phyloP scores from a whole-genome alignment of 1,140 invertebrate species.

The Camponotus floridanus region DNA sequence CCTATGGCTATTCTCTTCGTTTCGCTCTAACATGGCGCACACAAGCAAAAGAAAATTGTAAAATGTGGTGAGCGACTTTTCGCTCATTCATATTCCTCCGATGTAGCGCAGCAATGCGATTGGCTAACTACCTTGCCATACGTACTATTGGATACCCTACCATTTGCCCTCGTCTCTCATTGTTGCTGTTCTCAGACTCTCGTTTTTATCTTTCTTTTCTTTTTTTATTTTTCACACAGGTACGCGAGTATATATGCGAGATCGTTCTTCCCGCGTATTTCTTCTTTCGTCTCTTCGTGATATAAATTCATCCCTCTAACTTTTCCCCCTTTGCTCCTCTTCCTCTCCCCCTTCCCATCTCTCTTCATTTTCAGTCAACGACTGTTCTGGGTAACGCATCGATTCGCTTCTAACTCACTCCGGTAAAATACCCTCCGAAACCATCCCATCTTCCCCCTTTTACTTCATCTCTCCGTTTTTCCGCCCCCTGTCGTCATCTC shows the following conservation, averaged over 20 bases:
- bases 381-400: constrained; percentile 81
- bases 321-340: constrained; percentile 17
- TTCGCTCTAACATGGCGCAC: constrained; percentile 34
- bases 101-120: constrained; percentile 81
- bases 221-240: constrained; percentile 19
- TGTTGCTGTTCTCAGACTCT: constrained; percentile 34
- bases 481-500: constrained; percentile 74
- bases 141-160: constrained; percentile 72
- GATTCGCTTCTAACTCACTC: constrained; percentile 81
- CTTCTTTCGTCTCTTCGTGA: constrained; percentile 47
- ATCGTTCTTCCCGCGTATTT: constrained; percentile 14
- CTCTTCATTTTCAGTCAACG: constrained; percentile 78
- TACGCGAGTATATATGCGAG: constrained; percentile 48
- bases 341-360: constrained; percentile 48
- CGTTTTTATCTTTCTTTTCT: constrained; percentile 42
- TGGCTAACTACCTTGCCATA: constrained; percentile 84
- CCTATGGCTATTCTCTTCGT: too few species aligned
- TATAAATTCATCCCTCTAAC: constrained; percentile 68
- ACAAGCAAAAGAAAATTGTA: constrained; percentile 77
- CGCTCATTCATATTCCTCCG: constrained; percentile 85
- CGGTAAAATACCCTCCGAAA: constrained; percentile 68
- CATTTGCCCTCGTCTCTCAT: constrained; percentile 64
- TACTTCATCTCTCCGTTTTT: constrained; percentile 59
- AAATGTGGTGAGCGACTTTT: constrained; percentile 80
- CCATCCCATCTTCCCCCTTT: constrained; percentile 63